Percentiles rank a stretch among this genome's conserved stretches.
Conservation (phyloP, 2,797 vertebrate species). For the Darevskia mixta region DNA sequence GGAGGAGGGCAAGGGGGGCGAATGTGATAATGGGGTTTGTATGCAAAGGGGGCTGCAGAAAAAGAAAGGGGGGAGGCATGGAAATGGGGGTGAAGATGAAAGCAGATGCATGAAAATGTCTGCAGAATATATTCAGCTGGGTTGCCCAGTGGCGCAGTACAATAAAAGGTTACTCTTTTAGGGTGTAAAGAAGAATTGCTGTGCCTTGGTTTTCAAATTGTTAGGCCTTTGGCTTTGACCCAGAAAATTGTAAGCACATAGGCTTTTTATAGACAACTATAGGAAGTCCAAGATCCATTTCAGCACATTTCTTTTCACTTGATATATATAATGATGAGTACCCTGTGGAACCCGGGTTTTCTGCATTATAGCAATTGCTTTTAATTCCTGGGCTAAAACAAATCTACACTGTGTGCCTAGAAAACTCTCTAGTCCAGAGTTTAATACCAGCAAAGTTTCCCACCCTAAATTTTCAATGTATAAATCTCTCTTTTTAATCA, state of each 20-base stretch:
- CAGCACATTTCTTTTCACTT: not conserved
- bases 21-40: too few relatives aligned
- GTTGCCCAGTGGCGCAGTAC: too few relatives aligned
- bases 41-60: too few relatives aligned
- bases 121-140: too few relatives aligned
- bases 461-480: conserved; percentile 30
- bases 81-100: too few relatives aligned
- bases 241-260: not conserved
- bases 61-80: too few relatives aligned
- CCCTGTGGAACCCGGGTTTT: too few relatives aligned
- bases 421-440: not conserved
- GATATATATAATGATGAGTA: not conserved
- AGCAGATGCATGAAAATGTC: too few relatives aligned
- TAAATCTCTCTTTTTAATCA: not conserved
- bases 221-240: not conserved
- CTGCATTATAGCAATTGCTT: not conserved
- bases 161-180: too few relatives aligned
- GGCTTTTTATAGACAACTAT: not conserved
- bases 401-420: not conserved
- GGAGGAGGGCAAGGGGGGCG: too few relatives aligned
- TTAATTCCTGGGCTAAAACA: not conserved
- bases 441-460: not conserved
- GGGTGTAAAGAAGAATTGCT: too few relatives aligned
- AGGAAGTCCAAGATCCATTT: not conserved
- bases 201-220: too few relatives aligned